phyloP scores from a whole-genome alignment of 2,797 vertebrate genomes.

The Agapornis canus region DNA sequence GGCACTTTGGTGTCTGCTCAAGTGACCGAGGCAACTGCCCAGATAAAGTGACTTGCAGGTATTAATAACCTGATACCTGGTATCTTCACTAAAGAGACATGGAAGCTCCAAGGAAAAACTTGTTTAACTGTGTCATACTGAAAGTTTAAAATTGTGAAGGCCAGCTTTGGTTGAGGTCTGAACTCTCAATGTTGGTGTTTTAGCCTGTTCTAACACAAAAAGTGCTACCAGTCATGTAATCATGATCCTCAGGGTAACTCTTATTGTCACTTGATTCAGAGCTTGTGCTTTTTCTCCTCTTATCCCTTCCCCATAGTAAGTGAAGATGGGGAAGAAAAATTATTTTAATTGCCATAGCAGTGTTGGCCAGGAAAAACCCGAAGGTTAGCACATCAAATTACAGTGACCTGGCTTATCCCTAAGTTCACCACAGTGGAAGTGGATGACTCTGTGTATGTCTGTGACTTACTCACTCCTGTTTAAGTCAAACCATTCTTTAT shows the following conservation, averaged over 20 bases:
- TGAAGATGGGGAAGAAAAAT: not conserved
- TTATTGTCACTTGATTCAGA: not conserved
- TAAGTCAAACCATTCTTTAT: not conserved
- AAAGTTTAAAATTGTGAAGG: not conserved
- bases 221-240: not conserved
- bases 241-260: not conserved
- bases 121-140: not conserved
- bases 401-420: not conserved
- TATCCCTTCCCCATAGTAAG: not conserved
- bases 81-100: not conserved
- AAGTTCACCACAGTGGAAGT: fast-evolving
- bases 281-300: not conserved
- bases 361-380: not conserved
- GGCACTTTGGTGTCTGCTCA: not conserved
- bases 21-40: not conserved
- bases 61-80: not conserved
- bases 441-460: not conserved
- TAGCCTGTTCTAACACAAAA: not conserved
- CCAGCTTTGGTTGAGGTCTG: not conserved
- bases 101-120: not conserved
- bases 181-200: not conserved
- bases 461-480: not conserved
- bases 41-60: not conserved
- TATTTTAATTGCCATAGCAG: not conserved
- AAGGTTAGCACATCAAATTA: not conserved